Evolutionary conservation across 2,888 invertebrate genomes (phyloP).

Genomic region (Alcis repandata): DNA sequence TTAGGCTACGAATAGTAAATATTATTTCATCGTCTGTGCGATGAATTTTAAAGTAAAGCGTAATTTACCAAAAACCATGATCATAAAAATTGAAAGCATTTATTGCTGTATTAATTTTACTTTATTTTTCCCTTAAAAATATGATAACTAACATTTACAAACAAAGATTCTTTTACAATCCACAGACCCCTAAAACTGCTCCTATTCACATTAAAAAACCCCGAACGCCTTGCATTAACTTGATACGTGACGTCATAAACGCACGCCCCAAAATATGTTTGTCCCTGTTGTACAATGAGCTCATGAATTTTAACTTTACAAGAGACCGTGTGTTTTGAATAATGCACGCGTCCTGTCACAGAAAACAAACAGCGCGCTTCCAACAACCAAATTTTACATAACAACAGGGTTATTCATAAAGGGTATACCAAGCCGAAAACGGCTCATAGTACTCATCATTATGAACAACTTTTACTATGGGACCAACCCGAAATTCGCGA

Average conservation of each 20-base stretch:
- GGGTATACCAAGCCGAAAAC: no score
- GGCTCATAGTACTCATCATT: no score
- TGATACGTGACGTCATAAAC: conserved; percentile 78
- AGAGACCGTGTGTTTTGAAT: conserved; percentile 63
- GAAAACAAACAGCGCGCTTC: conserved; percentile 15
- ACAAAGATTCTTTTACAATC: background rate
- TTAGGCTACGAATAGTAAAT: no score
- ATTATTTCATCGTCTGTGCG: no score
- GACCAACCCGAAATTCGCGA: no score
- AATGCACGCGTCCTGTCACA: conserved; percentile 53
- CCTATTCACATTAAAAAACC: conserved; percentile 58
- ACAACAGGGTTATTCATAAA: background rate
- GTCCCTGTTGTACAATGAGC: conserved; percentile 58
- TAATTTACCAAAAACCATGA: no score
- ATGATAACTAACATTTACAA: background rate
- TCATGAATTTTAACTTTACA: conserved; percentile 78
- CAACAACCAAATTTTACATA: background rate
- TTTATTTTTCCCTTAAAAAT: no score
- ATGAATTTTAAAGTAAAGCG: no score
- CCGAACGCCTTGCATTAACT: conserved; percentile 58
- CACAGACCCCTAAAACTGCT: conserved; percentile 25
- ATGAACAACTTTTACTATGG: no score
- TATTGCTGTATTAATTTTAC: no score
- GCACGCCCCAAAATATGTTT: conserved; percentile 69
- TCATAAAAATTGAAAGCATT: no score